Evolutionary conservation across 2,797 vertebrate species (phyloP).

Genomic region (Nyctalus aviator): DNA sequence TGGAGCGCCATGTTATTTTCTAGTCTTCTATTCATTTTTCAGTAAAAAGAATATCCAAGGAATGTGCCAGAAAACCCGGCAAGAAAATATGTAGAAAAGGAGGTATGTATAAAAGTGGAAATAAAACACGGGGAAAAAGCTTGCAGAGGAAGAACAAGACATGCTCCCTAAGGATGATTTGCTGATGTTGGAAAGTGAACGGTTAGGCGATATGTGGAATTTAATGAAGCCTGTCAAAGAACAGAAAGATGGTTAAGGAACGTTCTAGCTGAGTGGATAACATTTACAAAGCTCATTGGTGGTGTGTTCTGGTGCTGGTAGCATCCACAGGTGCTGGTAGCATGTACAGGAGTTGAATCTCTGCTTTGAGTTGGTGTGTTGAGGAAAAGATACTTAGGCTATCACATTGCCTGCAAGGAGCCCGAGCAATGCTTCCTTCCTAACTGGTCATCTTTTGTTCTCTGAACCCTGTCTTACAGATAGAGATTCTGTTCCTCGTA

Average conservation of each 20-base stretch:
- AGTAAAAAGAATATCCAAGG: constrained; percentile 98
- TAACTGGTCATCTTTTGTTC: background rate
- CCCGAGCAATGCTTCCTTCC: background rate
- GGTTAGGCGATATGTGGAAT: constrained; percentile 83
- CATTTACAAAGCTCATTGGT: constrained; percentile 83
- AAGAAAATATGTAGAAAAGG: constrained; percentile 98
- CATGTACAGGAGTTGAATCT: constrained; percentile 86
- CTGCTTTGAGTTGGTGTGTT: background rate
- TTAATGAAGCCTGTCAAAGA: constrained; percentile 73
- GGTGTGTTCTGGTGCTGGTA: constrained; percentile 83
- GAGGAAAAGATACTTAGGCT: constrained; percentile 19
- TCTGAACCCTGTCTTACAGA: background rate
- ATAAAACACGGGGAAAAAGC: constrained; percentile 81
- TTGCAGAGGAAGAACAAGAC: constrained; percentile 80
- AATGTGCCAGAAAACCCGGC: constrained; percentile 97
- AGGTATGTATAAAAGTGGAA: constrained; percentile 94
- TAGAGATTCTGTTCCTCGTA: background rate
- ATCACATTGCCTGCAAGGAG: background rate
- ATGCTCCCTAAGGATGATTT: constrained; percentile 79
- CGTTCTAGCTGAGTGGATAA: constrained; percentile 84
- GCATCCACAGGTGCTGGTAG: constrained; percentile 81
- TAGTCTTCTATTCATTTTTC: constrained; percentile 98
- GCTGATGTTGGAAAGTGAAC: constrained; percentile 85
- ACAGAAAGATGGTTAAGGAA: constrained; percentile 80
- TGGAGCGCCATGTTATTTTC: constrained; percentile 98